Conservation (phyloP, 2,113 vertebrate genomes). For the Cryptotis parvus region DNA sequence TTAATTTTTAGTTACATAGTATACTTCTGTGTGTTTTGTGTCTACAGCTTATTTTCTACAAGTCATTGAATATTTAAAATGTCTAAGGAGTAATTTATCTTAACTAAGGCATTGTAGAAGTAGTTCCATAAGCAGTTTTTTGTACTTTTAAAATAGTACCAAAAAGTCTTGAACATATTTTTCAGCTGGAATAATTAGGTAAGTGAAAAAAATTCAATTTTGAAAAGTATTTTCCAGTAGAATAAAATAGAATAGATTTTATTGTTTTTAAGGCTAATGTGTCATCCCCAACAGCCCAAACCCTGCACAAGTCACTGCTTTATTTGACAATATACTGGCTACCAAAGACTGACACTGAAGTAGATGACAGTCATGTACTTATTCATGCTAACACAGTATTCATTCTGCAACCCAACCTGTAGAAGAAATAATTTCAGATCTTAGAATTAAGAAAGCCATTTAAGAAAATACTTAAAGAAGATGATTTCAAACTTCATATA, state of each 20-base stretch:
- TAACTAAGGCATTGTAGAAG: background rate
- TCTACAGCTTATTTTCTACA: background rate
- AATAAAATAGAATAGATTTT: background rate
- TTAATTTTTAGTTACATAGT: background rate
- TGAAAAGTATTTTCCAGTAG: background rate
- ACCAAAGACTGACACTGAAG: too few relatives aligned
- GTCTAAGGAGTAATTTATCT: background rate
- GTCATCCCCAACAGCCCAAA: too few relatives aligned
- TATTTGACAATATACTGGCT: too few relatives aligned
- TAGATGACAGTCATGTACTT: too few relatives aligned
- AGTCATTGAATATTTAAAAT: slow-evolving; percentile 6
- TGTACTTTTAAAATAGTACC: background rate
- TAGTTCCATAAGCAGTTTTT: background rate
- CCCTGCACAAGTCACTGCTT: too few relatives aligned
- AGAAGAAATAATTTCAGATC: too few relatives aligned
- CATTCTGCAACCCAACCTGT: too few relatives aligned
- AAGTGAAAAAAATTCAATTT: background rate
- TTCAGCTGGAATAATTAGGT: background rate
- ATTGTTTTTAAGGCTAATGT: background rate
- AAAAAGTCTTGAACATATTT: background rate
- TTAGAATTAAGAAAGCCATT: too few relatives aligned
- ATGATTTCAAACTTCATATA: too few relatives aligned
- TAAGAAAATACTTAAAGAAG: too few relatives aligned
- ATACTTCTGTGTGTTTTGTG: background rate
- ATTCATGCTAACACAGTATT: too few relatives aligned